Base-by-base conservation (phyloP, 2,888 invertebrate genomes). In the Lepidocyrtinus sp. region DNA sequence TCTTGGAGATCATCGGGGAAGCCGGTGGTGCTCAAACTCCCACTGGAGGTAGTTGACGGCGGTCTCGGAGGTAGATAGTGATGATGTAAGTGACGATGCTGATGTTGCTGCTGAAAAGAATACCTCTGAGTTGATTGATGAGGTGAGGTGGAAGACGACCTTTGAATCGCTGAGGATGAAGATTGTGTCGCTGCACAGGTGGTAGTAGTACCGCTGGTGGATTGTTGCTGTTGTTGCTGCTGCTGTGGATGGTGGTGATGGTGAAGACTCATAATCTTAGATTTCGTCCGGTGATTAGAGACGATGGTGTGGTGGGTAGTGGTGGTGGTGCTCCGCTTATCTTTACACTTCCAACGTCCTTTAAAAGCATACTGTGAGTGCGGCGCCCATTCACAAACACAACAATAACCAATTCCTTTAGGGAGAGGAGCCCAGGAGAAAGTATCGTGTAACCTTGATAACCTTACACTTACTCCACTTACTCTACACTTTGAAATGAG, bases 241-340 rank as follows among this genome's bases (percentile, higher is more conserved):
- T 72, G 72, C 1, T 75, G 65, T 21, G 59, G 65, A 15, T 70
- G 65, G n/a, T 67, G 77, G 17, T 78, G 77, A 27, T 79, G 79
- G 36, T 74, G 79, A 79, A 74, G 79, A 79, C 79, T 79, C 79
- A 79, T 79, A 79, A 69, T 79, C 79, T 61, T 73, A 26, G 45
- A 21, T 17, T 1, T 26, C 64, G 45, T 65, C 75, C 27, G 27
- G 21, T 19, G 46, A 22, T 17, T 2, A 46, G 45, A 27, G 67
- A 36, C 27, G 24, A 24, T 15, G 68, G 15, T 2, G 22, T 46
- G 21, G 50, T 15, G 19, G 36, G 55, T 50, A 21, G 61, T 68
- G 75, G 5, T 67, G 69, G 5, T 65, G 77, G 46, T 68, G 61
- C 9, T 67, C 55, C 1, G 27, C 17, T 7, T 46, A 36, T 1